Conservation (phyloP, 1,140 invertebrate genomes). For the Lysiphlebus fabarum region DNA sequence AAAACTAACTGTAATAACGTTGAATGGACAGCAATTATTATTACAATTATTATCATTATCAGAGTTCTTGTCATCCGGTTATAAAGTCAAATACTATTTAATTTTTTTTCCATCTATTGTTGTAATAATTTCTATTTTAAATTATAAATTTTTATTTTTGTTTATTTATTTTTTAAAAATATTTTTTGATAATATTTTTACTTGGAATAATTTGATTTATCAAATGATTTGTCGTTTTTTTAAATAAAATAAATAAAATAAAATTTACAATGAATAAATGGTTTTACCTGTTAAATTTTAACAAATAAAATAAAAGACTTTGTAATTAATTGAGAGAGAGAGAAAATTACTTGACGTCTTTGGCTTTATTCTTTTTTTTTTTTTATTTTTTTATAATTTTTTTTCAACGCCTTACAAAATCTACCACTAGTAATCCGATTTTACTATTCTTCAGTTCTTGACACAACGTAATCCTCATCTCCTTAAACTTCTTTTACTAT, state of each 20-base stretch:
- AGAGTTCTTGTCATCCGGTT: neutral
- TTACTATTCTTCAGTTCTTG: conserved; percentile 5
- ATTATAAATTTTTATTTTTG: too few species aligned
- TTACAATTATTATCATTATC: neutral
- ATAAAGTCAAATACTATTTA: neutral
- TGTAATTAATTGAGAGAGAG: too few species aligned
- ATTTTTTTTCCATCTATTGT: neutral
- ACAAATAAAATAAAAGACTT: neutral
- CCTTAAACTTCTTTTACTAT: conserved; percentile 23
- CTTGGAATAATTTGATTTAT: too few species aligned
- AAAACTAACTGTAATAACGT: conserved; percentile 11
- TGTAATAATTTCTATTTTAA: too few species aligned
- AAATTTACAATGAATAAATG: too few species aligned
- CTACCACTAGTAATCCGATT: conserved; percentile 21
- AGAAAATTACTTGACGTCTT: too few species aligned
- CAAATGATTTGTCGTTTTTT: too few species aligned
- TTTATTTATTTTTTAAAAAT: too few species aligned
- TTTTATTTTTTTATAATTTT: too few species aligned
- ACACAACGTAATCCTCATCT: conserved; percentile 20
- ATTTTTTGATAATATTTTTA: too few species aligned
- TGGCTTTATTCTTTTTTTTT: too few species aligned
- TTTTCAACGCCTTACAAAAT: neutral
- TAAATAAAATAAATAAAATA: too few species aligned
- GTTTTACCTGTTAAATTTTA: neutral
- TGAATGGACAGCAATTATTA: conserved; percentile 9